Evolutionary conservation across 2,113 vertebrate species (phyloP).

Genomic region (Platichthys stellatus): DNA sequence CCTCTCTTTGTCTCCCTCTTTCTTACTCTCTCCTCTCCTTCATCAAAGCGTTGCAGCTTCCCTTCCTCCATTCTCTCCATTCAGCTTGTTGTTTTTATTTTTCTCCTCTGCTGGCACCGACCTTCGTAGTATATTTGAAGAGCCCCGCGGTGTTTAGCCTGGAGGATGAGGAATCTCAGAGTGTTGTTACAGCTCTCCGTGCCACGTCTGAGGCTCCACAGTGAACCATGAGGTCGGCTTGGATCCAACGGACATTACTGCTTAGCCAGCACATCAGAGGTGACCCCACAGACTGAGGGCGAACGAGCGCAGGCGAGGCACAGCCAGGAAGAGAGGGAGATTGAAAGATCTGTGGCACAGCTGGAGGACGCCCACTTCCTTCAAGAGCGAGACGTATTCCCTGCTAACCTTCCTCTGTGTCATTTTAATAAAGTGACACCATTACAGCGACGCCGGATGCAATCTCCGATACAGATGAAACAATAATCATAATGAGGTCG

Average conservation of each 20-base stretch:
- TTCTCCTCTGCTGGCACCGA: constrained; percentile 35
- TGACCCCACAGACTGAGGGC: constrained; percentile 24
- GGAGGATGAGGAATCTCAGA: constrained; percentile 48
- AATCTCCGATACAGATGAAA: constrained; percentile 38
- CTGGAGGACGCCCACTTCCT: neutral
- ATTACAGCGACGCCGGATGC: constrained; percentile 16
- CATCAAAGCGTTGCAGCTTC: constrained; percentile 16
- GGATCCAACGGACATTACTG: constrained; percentile 42
- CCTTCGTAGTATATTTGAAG: constrained; percentile 58
- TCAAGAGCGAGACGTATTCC: neutral
- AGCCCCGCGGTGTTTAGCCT: constrained; percentile 46
- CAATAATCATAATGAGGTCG: constrained; percentile 61
- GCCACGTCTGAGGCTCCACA: constrained; percentile 17
- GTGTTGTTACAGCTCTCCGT: constrained; percentile 56
- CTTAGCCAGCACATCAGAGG: constrained; percentile 51
- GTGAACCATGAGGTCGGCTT: constrained; percentile 40
- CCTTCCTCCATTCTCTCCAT: constrained; percentile 16
- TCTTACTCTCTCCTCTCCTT: constrained; percentile 21
- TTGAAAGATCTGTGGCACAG: neutral
- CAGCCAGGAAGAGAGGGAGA: neutral
- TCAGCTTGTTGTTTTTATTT: constrained; percentile 14
- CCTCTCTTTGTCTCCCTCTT: constrained; percentile 13
- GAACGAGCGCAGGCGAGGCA: neutral
- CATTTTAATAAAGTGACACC: constrained; percentile 49
- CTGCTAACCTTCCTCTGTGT: constrained; percentile 37